Conservation (phyloP, 2,797 vertebrate genomes). For the Poecilia gillii region DNA sequence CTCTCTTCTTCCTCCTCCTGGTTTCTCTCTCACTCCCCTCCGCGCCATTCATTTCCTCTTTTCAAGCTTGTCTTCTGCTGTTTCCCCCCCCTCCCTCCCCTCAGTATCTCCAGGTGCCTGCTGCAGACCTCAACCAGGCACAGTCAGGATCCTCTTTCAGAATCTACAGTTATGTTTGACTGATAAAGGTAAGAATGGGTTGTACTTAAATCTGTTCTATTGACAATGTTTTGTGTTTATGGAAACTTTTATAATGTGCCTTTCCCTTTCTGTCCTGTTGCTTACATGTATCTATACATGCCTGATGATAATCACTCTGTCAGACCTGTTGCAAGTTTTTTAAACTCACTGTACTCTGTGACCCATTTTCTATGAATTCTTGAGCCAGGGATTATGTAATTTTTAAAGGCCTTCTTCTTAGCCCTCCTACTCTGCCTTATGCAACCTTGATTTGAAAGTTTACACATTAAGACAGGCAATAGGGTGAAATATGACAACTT, state of each 20-base stretch:
- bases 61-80: conserved; percentile 60
- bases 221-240: neutral
- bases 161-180: conserved; percentile 31
- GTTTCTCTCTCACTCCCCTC: conserved; percentile 12
- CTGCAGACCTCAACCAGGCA: conserved; percentile 33
- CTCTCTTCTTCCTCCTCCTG: neutral
- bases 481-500: conserved; percentile 41
- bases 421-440: conserved; percentile 64
- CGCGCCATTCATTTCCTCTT: conserved; percentile 67
- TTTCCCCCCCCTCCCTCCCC: conserved; percentile 8
- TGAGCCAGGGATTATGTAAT: conserved; percentile 60
- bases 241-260: neutral
- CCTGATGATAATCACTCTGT: conserved; percentile 4
- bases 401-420: conserved; percentile 49
- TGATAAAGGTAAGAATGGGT: conserved; percentile 65
- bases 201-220: conserved; percentile 13
- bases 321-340: conserved; percentile 62
- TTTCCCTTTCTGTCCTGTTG: neutral
- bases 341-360: conserved; percentile 23
- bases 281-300: neutral
- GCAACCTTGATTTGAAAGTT: conserved; percentile 72
- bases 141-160: conserved; percentile 44
- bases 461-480: conserved; percentile 45
- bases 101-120: conserved; percentile 54
- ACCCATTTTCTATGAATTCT: conserved; percentile 35